Percentiles rank a stretch among this genome's conserved stretches.
Evolutionary conservation across 2,888 invertebrate genomes (phyloP).

Genomic region (Leptinotarsa juncta): DNA sequence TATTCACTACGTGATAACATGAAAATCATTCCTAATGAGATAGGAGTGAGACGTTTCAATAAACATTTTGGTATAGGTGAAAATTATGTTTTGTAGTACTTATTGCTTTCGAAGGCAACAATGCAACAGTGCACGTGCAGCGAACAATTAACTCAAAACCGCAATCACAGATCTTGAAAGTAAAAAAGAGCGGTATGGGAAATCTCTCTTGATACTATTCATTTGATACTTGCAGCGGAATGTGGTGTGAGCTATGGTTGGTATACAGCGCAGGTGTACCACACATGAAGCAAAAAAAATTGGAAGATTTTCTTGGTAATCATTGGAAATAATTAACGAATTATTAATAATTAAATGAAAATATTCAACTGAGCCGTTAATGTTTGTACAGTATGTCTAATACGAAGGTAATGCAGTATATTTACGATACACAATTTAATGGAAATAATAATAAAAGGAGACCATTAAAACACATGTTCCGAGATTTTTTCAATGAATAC

Average conservation of each 20-base stretch:
- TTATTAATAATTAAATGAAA: conserved; percentile 34
- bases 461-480: not conserved
- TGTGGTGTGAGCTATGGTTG: conserved; percentile 35
- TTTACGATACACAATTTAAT: not conserved
- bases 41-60: not conserved
- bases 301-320: conserved; percentile 37
- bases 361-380: conserved; percentile 26
- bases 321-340: conserved; percentile 48
- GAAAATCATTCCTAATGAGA: conserved; percentile 2
- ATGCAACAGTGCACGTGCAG: conserved; percentile 20
- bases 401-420: conserved; percentile 15
- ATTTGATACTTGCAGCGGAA: conserved; percentile 27
- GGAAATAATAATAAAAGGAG: conserved; percentile 2
- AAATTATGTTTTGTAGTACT: not conserved
- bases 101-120: not conserved
- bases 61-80: not conserved
- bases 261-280: conserved; percentile 41
- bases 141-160: conserved; percentile 15
- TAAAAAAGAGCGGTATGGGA: not conserved
- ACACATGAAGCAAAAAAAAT: conserved; percentile 37
- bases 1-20: conserved; percentile 16
- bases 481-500: not conserved
- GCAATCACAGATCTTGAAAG: not conserved
- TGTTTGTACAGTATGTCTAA: conserved; percentile 35
- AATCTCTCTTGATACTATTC: conserved; percentile 20